phyloP scores from a whole-genome alignment of 2,797 vertebrate genomes.

The Enteromius argenteus region DNA sequence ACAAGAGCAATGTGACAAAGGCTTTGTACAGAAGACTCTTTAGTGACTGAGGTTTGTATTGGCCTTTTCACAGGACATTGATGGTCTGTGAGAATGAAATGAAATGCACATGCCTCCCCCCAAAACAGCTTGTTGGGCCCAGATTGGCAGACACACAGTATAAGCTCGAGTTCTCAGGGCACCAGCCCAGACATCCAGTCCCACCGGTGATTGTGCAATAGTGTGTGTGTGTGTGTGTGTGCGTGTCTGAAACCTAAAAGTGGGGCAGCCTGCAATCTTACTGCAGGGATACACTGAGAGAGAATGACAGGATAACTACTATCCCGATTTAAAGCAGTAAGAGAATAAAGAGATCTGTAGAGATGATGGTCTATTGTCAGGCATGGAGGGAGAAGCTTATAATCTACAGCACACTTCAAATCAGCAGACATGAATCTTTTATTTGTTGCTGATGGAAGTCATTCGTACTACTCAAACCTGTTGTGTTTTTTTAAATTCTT shows the following conservation, averaged over 20 bases:
- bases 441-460: background rate
- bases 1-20: slow-evolving; percentile 17
- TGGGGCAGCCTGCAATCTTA: slow-evolving; percentile 24
- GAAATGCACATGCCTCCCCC: slow-evolving; percentile 22
- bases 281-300: slow-evolving; percentile 26
- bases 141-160: slow-evolving; percentile 4
- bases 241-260: slow-evolving; percentile 27
- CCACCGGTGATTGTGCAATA: slow-evolving; percentile 28
- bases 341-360: slow-evolving; percentile 9
- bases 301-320: slow-evolving; percentile 20
- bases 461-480: background rate
- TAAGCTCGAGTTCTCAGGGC: slow-evolving; percentile 40
- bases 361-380: slow-evolving; percentile 14
- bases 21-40: slow-evolving; percentile 1
- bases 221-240: slow-evolving; percentile 11
- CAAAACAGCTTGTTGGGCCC: slow-evolving; percentile 24
- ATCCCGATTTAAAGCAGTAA: slow-evolving; percentile 17
- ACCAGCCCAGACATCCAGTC: slow-evolving; percentile 34
- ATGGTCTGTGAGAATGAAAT: slow-evolving; percentile 39
- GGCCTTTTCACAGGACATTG: slow-evolving; percentile 5
- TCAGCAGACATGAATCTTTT: background rate
- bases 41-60: slow-evolving; percentile 27
- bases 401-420: slow-evolving; percentile 16
- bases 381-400: background rate
- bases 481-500: background rate